Base-by-base conservation (phyloP, 2,797 vertebrate species). In the Clarias platycephalus region DNA sequence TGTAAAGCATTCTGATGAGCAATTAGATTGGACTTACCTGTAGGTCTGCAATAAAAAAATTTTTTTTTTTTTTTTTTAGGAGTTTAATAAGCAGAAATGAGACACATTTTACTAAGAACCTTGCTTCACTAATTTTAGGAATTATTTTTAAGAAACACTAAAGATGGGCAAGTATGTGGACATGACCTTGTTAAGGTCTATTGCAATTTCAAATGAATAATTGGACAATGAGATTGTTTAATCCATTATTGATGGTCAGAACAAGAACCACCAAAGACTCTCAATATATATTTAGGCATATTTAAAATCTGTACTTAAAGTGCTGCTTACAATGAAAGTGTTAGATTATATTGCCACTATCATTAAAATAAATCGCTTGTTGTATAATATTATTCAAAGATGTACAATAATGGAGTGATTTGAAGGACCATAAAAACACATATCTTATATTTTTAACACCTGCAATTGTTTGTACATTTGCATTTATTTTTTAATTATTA, bases 1-100 rank as follows among this genome's bases (percentile, higher is more conserved):
- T 83, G 44, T 77, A 28, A 76, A 37, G 28, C 18, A 28, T 44
- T 83, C 31, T 83, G 60, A 75, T 20, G 9, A 60, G 5, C 22
- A 8, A 64, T 53, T 62, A 74, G 9, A 62, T 63, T 62, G 24
- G 57, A 40, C 3, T n/a, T 74, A n/a, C n/a, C n/a, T n/a, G n/a
- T n/a, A 13, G 22, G 4, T n/a, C 24, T 40, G 31, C 2, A 24
- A n/a, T n/a, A 16, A 34, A 34, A 34, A 1, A 34, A 34, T 34
- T 34, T 31, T 15, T 64, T 0, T 6, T 31, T 22, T 9, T 22
- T 34, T 22, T 9, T 37, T 68, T 22, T 10, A 44, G 20, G 22
- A 40, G 40, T 49, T 72, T 49, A 22, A 70, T 37, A 40, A 72
- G 9, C 26, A 12, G 26, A 28, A 26, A 16, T 74, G 28, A 9